Conservation (phyloP, 2,888 invertebrate genomes). For the Timema podura region DNA sequence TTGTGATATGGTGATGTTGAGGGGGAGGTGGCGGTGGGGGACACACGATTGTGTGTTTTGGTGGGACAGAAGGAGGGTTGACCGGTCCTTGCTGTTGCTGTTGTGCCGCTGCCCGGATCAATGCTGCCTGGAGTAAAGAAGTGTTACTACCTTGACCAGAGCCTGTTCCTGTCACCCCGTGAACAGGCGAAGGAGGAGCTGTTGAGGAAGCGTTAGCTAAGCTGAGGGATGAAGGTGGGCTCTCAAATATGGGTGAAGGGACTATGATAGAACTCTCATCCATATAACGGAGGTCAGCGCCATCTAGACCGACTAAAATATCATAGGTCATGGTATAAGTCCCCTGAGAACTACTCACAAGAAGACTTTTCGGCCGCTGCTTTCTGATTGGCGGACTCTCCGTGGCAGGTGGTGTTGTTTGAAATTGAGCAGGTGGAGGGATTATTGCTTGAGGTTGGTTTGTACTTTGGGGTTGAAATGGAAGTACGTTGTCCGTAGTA, state of each 20-base stretch:
- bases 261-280: constrained; percentile 84
- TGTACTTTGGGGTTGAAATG: constrained; percentile 21
- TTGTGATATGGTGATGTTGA: constrained; percentile 49
- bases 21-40: constrained; percentile 25
- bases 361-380: constrained; percentile 49
- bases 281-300: constrained; percentile 85
- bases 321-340: constrained; percentile 59
- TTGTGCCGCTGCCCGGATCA: constrained; percentile 62
- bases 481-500: not conserved
- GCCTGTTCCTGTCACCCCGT: constrained; percentile 42
- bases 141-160: constrained; percentile 49
- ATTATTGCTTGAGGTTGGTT: constrained; percentile 58
- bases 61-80: constrained; percentile 41
- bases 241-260: constrained; percentile 74
- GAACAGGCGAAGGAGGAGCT: constrained; percentile 58
- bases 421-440: constrained; percentile 69
- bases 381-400: constrained; percentile 35
- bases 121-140: constrained; percentile 67
- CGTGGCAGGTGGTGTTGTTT: constrained; percentile 40
- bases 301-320: constrained; percentile 72
- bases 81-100: constrained; percentile 39
- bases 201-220: constrained; percentile 42
- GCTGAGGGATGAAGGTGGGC: constrained; percentile 64
- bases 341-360: constrained; percentile 49
- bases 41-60: constrained; percentile 36